Base-by-base conservation (phyloP, 2,888 invertebrate genomes). In the Brachyopa scutellaris region DNA sequence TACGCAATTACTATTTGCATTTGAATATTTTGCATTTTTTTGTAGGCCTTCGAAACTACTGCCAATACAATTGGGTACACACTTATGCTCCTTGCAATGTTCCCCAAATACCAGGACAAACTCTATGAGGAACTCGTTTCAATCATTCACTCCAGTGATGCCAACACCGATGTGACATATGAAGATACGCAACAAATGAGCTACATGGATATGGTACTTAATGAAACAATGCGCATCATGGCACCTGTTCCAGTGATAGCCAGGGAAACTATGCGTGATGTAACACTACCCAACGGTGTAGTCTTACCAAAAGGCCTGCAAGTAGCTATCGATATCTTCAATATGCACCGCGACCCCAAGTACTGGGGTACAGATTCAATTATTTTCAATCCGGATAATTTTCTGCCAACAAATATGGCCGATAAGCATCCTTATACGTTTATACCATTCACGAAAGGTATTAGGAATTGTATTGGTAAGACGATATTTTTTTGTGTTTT, bases 391-490 rank as follows among this genome's bases (percentile, higher is more conserved):
- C 90, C 90, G 0, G 88, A 90, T 5, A 86, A 90, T 47, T 90
- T 90, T 64, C 70, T 90, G 23, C 89, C 90, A 0, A 85, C 87
- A 4, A 87, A 88, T 72, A 83, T 88, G 47, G 85, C 85, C n/a
- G 86, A 79, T 9, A 88, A 88, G 9, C 90, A 90, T 84, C 86
- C 90, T 0, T 90, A 88, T 47, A 87, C 89, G 0, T 90, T 85
- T 72, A 88, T 90, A 73, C 90, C 90, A 1, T 90, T 90, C 26
- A 88, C 88, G n/a, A 89, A 89, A 62, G 90, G 90, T 1, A 84
- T 88, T 9, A 84, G 90, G 7, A 89, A 88, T 64, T 90, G 89
- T 45, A 90, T 90, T 78, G 89, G 89, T 88, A 82, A 13, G 47
- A 1, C 19, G 9, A 45, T 26, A 13, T 36, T 2, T 49, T 21